Base-by-base conservation (phyloP, 2,797 vertebrate species). In the Apogon talboti region DNA sequence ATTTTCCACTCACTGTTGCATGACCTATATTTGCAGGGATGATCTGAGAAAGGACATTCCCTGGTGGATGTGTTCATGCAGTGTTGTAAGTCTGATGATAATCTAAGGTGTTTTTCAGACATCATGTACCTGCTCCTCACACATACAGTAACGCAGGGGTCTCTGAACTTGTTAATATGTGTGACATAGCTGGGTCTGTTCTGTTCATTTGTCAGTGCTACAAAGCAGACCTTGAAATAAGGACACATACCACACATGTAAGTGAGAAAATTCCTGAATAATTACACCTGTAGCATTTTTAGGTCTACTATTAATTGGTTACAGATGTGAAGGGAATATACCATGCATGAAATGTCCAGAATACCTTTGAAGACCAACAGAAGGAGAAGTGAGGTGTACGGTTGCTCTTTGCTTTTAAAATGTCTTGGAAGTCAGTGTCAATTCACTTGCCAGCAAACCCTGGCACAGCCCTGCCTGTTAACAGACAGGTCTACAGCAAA, bases 401-500 rank as follows among this genome's bases (percentile, higher is more conserved):
- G 62, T 78, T 87, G 63, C 63, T 78, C 44, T 73, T 69, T 58
- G 48, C 67, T 75, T 85, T 76, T 66, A 55, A 78, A 70, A 70
- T 73, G 55, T 79, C 74, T 81, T 78, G 71, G 74, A 87, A 65
- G 74, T 71, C 64, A 44, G n/a, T 40, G 74, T 86, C 74, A 71
- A 82, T 76, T 87, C 55, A 43, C 58, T 82, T 76, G 82, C 85
- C 81, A 88, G 69, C 82, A 66, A 78, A 78, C 78, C 73, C 81
- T 87, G 88, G 85, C 74, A 15, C 42, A 46, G 60, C 60, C 79
- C 76, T 69, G 67, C 66, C 79, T 67, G 76, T 73, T 86, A 85
- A 88, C 85, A 87, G 90, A 88, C 87, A 87, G 85, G 78, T 87
- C 87, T 87, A 88, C 85, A 85, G 86, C 86, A 81, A 81, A 80